Conservation (phyloP, 2,888 invertebrate species). For the Eupeodes luniger region DNA sequence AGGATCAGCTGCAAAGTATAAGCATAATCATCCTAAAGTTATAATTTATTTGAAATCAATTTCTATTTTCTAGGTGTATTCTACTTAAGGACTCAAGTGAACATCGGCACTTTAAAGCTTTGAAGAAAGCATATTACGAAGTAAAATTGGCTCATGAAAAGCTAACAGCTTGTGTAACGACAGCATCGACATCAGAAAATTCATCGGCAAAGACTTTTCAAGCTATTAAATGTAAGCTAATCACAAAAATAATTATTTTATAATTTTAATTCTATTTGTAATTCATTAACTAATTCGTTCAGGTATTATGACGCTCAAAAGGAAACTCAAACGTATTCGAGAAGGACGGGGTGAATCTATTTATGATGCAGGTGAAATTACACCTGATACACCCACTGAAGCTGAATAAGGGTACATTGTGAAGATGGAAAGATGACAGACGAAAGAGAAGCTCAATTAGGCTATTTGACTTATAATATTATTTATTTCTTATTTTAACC, state of each 20-base stretch:
- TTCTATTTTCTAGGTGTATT: conserved; percentile 80
- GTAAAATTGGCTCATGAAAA: conserved; percentile 83
- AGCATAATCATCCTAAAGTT: conserved; percentile 1
- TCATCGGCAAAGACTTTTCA: conserved; percentile 83
- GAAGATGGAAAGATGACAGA: not conserved
- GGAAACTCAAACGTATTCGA: conserved; percentile 84
- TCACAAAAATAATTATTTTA: too few species aligned
- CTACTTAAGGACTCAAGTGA: conserved; percentile 83
- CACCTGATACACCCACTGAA: conserved; percentile 66
- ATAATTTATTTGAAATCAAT: not conserved
- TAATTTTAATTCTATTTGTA: not conserved
- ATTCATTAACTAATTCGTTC: conserved; percentile 25
- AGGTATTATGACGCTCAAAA: conserved; percentile 84
- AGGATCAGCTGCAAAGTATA: conserved; percentile 82
- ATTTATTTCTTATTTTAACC: conserved; percentile 27
- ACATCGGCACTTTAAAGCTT: conserved; percentile 82
- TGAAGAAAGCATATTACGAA: conserved; percentile 83
- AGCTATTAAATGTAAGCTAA: conserved; percentile 83
- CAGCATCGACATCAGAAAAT: conserved; percentile 77
- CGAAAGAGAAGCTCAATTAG: conserved; percentile 38
- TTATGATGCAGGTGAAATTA: conserved; percentile 80
- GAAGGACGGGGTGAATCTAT: conserved; percentile 82
- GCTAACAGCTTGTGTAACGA: conserved; percentile 78
- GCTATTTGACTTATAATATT: conserved; percentile 59
- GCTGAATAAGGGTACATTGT: conserved; percentile 23